These are phyloP conservation scores for Sardinella longiceps DNA, from an alignment of 2,797 vertebrate genomes.

Conservation along the genomic window DNA sequence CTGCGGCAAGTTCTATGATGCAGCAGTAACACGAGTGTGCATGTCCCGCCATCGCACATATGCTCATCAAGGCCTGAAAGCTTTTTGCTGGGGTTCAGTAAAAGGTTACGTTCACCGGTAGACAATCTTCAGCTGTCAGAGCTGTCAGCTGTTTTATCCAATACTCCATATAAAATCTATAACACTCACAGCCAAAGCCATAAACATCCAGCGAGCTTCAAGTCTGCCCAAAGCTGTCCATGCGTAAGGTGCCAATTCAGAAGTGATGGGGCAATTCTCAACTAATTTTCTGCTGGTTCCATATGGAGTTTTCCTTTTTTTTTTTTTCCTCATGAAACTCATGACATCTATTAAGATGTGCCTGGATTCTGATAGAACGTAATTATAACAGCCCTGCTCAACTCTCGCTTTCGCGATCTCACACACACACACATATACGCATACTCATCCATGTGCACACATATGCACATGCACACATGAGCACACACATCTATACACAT, in stretches of 20 bases:
- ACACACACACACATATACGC: neutral
- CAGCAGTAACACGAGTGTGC: neutral
- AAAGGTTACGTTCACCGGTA: neutral
- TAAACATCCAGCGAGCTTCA: neutral
- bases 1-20: neutral
- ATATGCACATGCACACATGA: neutral
- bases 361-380: neutral
- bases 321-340: neutral
- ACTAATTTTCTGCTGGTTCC: neutral
- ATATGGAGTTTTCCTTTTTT: neutral
- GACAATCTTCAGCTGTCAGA: slow-evolving; percentile 1
- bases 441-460: neutral
- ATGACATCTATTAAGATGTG: neutral
- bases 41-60: neutral
- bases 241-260: neutral
- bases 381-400: neutral
- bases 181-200: neutral
- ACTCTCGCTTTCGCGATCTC: neutral
- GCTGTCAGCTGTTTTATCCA: neutral
- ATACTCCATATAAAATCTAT: neutral
- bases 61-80: neutral
- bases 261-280: neutral
- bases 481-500: neutral
- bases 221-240: neutral
- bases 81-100: neutral